Evolutionary conservation across 2,888 invertebrate genomes (phyloP).

Genomic region (Cheilosia impressa): DNA sequence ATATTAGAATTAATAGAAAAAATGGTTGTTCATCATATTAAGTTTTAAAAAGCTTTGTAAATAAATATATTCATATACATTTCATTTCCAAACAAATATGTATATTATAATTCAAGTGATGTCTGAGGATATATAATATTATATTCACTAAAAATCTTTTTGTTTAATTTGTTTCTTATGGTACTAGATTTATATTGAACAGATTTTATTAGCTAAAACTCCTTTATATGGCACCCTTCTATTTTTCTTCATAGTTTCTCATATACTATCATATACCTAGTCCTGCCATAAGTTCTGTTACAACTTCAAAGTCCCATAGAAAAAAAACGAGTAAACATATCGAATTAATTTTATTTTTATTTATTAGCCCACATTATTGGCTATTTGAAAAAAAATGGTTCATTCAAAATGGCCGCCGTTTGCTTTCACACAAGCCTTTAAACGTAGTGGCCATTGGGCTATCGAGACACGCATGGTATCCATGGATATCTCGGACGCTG

Average conservation of each 20-base stretch:
- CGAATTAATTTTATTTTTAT: too few species aligned
- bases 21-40: slow-evolving; percentile 46
- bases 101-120: slow-evolving; percentile 42
- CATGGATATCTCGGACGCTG: too few species aligned
- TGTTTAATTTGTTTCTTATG: slow-evolving; percentile 23
- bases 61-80: slow-evolving; percentile 39
- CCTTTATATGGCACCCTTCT: neutral
- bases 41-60: slow-evolving; percentile 63
- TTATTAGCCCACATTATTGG: too few species aligned
- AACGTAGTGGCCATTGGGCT: too few species aligned
- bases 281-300: too few species aligned
- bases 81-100: slow-evolving; percentile 28
- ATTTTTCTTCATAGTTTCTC: slow-evolving; percentile 1
- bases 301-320: too few species aligned
- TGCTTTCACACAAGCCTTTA: too few species aligned
- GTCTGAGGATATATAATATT: slow-evolving; percentile 42
- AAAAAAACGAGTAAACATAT: too few species aligned
- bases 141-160: slow-evolving; percentile 12
- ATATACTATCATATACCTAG: neutral
- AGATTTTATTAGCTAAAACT: slow-evolving; percentile 10
- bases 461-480: too few species aligned
- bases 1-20: slow-evolving; percentile 67
- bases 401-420: too few species aligned
- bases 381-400: too few species aligned
- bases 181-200: slow-evolving; percentile 20